Evolutionary conservation across 2,888 invertebrate genomes (phyloP), one percentile per base, ranked within the genome.

Genomic region (Cremastinae sp.): DNA sequence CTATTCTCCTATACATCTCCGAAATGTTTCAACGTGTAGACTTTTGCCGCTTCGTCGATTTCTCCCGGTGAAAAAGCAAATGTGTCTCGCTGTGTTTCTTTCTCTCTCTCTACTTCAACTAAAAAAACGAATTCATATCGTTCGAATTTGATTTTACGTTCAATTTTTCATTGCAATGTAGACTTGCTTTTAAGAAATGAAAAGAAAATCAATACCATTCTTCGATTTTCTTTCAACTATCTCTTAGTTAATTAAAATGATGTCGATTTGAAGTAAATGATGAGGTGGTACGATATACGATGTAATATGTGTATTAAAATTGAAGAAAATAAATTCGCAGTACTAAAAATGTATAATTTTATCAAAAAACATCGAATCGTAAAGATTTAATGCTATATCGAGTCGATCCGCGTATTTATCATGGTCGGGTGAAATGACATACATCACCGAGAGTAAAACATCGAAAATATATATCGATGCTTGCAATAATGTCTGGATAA

Each of bases 401-500:
- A n/a, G 41, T 37, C 62, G 45, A 35, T 55, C 51, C 59, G 45
- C 58, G 51, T 59, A 37, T 72, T 68, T 62, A 71, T 75, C 71
- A 62, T 43, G 41, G 70, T 51, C 41, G 37, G 39, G 45, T 39
- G 41, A 65, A 53, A 47, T 56, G 45, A 68, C 59, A n/a, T n/a
- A 53, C 51, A 64, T 56, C 59, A 53, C 43, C 68, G 62, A 47
- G 41, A 62, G 18, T 66, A 71, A 78, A 76, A 74, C 78, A 72
- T 81, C 65, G 78, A 76, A 75, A 78, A 80, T 79, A 28, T n/a
- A n/a, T 28, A 81, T 81, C 76, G 81, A 79, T 64, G 69, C 76
- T 79, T 61, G 78, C 77, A 81, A 78, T 81, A 80, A 82, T 80
- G 75, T 66, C 64, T 71, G 58, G 74, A 74, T 70, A 80, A 80